phyloP scores from a whole-genome alignment of 2,888 invertebrate genomes.

The Eueremaeus valkanovi region DNA sequence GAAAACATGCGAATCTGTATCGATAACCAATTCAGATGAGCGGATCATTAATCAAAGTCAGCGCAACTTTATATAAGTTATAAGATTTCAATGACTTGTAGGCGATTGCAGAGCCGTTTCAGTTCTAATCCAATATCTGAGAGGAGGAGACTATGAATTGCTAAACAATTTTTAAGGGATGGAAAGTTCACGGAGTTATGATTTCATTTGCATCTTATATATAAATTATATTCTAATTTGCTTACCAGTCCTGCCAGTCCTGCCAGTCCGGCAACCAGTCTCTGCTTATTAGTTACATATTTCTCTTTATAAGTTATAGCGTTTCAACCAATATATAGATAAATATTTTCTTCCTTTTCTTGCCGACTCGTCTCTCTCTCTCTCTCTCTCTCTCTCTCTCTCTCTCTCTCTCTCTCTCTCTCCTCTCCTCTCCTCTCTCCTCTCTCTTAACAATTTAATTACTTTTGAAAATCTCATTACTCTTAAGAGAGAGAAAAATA shows the following conservation, averaged over 20 bases:
- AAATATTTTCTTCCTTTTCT: too few relatives aligned
- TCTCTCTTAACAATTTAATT: neutral
- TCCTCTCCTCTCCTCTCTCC: neutral
- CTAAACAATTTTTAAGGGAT: slow-evolving; percentile 30
- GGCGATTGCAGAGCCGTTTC: neutral
- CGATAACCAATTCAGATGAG: slow-evolving; percentile 11
- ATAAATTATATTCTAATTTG: slow-evolving; percentile 30
- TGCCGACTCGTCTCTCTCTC: too few relatives aligned
- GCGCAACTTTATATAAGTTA: neutral
- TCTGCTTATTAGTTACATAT: neutral
- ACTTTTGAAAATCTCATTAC: neutral
- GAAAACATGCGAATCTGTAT: neutral
- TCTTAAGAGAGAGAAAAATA: neutral
- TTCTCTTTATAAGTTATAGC: too few relatives aligned
- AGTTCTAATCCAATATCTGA: slow-evolving; percentile 13
- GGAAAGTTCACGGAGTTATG: slow-evolving; percentile 27
- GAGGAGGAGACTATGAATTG: slow-evolving; percentile 24
- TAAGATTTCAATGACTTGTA: neutral
- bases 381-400: too few relatives aligned
- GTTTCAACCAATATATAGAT: too few relatives aligned
- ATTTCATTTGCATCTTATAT: neutral
- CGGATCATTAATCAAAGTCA: slow-evolving; percentile 28
- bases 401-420: neutral
- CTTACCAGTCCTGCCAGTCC: neutral
- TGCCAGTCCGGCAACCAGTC: neutral